These are phyloP conservation scores for Tragelaphus buxtoni DNA, from an alignment of 2,113 vertebrate genomes.

Conservation along the genomic window DNA sequence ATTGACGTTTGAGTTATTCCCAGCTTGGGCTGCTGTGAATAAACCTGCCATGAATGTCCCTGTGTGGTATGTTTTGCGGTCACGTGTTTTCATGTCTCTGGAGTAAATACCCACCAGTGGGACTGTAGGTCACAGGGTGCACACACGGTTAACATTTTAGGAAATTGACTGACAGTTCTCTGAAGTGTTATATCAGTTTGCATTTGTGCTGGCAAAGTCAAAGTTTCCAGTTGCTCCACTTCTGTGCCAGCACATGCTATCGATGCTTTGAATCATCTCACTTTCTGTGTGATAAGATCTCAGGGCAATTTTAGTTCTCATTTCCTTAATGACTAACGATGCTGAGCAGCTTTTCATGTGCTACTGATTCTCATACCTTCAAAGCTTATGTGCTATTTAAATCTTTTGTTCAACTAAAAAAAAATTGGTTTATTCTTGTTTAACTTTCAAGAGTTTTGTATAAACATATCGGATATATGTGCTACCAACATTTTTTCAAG, in stretches of 20 bases:
- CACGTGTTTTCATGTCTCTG: neutral
- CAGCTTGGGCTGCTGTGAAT: neutral
- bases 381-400: neutral
- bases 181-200: accelerated
- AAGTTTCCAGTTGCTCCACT: accelerated
- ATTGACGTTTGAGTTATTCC: neutral
- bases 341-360: neutral
- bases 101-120: neutral
- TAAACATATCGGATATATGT: too few relatives aligned
- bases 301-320: neutral
- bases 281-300: neutral
- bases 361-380: neutral
- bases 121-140: accelerated
- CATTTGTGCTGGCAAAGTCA: accelerated
- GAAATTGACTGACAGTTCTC: neutral
- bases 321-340: neutral
- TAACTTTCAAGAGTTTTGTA: neutral
- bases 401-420: neutral
- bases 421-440: neutral
- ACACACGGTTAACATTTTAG: accelerated
- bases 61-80: neutral
- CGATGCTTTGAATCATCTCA: neutral
- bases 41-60: neutral
- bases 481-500: neutral
- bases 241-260: accelerated